These are phyloP conservation scores for Drosophila algonquin DNA, from an alignment of 2,888 invertebrate species.

Conservation along the genomic window DNA sequence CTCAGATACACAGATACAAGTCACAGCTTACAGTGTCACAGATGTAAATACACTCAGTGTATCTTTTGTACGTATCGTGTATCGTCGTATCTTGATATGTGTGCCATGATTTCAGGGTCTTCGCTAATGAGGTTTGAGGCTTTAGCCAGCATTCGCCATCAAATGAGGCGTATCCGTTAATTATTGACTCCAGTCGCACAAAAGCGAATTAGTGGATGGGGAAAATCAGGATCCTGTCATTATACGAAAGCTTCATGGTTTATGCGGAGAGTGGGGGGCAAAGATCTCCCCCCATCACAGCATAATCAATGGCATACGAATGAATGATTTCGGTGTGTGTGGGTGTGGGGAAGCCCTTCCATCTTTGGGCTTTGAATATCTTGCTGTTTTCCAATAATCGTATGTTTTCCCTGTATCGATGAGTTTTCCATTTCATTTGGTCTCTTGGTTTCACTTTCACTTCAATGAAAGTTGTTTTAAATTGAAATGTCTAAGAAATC, in stretches of 20 bases:
- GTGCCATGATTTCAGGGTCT: neutral
- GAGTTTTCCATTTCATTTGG: no score
- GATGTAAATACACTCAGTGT: slow-evolving; percentile 2
- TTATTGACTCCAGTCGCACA: slow-evolving; percentile 48
- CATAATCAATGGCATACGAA: no score
- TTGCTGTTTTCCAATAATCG: no score
- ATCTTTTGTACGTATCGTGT: slow-evolving; percentile 1
- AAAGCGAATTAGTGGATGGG: slow-evolving; percentile 19
- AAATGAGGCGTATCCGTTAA: slow-evolving; percentile 58
- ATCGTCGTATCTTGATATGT: slow-evolving; percentile 13
- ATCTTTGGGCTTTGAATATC: no score
- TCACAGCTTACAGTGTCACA: neutral
- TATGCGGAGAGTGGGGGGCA: no score
- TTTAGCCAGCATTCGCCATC: slow-evolving; percentile 15
- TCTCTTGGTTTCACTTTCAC: no score
- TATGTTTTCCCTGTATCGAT: no score
- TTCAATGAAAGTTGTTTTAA: no score
- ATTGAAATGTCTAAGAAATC: no score
- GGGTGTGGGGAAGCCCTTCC: no score
- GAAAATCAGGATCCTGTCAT: neutral
- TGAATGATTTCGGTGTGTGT: neutral
- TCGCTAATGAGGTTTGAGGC: slow-evolving; percentile 35
- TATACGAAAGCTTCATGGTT: neutral
- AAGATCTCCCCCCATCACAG: no score
- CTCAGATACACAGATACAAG: neutral